Base-by-base conservation (phyloP, 2,113 vertebrate species). In the Cepphus grylle region DNA sequence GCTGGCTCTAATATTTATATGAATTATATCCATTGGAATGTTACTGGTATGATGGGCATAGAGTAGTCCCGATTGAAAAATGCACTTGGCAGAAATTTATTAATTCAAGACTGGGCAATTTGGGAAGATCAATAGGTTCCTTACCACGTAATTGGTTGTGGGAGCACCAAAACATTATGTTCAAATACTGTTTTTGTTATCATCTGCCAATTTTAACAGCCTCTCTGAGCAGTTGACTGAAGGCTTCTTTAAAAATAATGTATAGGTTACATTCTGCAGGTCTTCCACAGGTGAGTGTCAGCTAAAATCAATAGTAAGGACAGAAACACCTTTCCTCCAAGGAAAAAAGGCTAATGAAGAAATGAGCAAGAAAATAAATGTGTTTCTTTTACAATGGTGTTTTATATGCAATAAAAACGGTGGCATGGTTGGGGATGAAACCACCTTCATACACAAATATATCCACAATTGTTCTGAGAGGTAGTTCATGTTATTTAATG, bases 91-190 rank as follows among this genome's bases (percentile, higher is more conserved):
- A 88, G 82, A 76, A 77, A 11, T 49, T 81, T 67, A 71, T 81
- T 91, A 72, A 50, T 89, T 89, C 34, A 53, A 73, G 43, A 76
- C 19, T 49, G 47, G 36, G 61, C 17, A 53, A 40, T 92, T 93
- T 56, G 49, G 20, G 40, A 63, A 50, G 49, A 89, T 92, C 81
- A 80, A 12, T 88, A 78, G 22, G 34, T 84, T 92, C 50, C 83
- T 92, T 80, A 92, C 94, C 83, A 80, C 1, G 3, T 38, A 77
- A 89, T 84, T 86, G 82, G 92, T 95, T 93, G 86, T 91, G 77
- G 80, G 67, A 88, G 10, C 56, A 78, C 45, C 81, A 89, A 81
- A 92, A 87, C 34, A 19, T 25, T 43, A 8, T 79, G 40, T 12
- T 94, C 40, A 83, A 88, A 74, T 76, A 47, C 7, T 30, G 1